Evolutionary conservation across 2,888 invertebrate species (phyloP), one percentile per base, ranked within the genome.

Genomic region (Apamea monoglypha): DNA sequence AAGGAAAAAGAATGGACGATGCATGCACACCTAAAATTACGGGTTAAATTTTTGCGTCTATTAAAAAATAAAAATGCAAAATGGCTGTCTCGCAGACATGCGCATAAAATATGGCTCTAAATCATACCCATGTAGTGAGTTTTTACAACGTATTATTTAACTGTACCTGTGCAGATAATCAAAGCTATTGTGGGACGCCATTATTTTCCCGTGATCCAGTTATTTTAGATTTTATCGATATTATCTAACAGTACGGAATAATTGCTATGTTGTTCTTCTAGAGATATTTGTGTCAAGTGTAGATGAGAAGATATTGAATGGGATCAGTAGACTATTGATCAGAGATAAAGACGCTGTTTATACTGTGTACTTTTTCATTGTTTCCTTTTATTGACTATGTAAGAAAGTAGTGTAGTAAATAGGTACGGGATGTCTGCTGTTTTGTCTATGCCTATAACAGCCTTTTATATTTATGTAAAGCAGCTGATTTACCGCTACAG

Each of bases 161-260:
- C 87, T 85, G 90, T 89, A 85, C 83, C 70, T 66, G 79, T 86
- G 83, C 82, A 82, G 86, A 89, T 89, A 89, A 88, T 86, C 85
- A 88, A 82, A 78, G 79, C 81, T 75, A 87, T 87, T 89, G 88
- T 87, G 40, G 29, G 69, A 70, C 70, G 79, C 78, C 76, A 85
- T 88, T 87, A 82, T 87, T 80, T 82, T 78, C 44, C 73, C 21
- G 18, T 74, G 83, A 66, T 81, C 85, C 81, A 77, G 80, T 84
- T 84, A 78, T 76, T 82, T 81, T 79, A 87, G 70, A 85, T 88
- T 76, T 59, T 88, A 89, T 88, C 82, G 83, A 71, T 80, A 82
- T 84, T 87, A 89, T 83, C 83, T 86, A 88, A 88, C 89, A 88
- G 87, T 87, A 84, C 70, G 78, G 12, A 73, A 78, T 88, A 87